Evolutionary conservation across 2,888 invertebrate species (phyloP).

Genomic region (Ernsta delagoae): DNA sequence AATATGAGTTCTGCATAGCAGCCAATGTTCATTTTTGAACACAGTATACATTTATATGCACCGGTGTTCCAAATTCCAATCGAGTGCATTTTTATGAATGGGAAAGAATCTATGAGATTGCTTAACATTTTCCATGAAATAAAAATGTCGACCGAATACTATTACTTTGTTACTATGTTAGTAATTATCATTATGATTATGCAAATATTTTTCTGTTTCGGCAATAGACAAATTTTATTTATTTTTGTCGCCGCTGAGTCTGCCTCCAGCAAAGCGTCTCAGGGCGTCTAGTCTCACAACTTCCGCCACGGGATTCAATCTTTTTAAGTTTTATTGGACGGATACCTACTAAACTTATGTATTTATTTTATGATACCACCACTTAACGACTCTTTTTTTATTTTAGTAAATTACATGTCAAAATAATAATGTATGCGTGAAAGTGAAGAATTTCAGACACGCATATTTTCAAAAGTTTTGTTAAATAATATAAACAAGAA

Average conservation of each 20-base stretch:
- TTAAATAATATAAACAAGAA: neutral
- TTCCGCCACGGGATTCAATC: neutral
- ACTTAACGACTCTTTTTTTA: too few relatives aligned
- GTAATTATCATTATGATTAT: neutral
- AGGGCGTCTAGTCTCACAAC: constrained; percentile 2
- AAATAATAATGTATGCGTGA: neutral
- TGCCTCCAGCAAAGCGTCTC: neutral
- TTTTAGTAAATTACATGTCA: neutral
- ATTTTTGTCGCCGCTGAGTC: neutral
- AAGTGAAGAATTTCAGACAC: neutral
- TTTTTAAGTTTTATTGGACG: neutral
- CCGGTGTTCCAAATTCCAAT: too few relatives aligned
- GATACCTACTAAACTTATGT: neutral
- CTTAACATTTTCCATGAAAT: neutral
- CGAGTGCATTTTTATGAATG: too few relatives aligned
- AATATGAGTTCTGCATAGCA: constrained; percentile 18
- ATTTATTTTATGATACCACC: neutral
- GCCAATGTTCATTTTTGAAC: constrained; percentile 20
- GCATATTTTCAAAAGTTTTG: neutral
- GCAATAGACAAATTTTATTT: neutral
- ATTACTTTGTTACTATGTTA: too few relatives aligned
- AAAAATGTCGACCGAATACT: neutral
- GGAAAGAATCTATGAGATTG: too few relatives aligned
- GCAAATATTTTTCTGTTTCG: neutral
- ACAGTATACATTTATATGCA: neutral